A percentile compares a stretch with the other conserved stretches of the same genome.
phyloP scores from a whole-genome alignment of 2,797 vertebrate species.

The Cichlasoma orientale region DNA sequence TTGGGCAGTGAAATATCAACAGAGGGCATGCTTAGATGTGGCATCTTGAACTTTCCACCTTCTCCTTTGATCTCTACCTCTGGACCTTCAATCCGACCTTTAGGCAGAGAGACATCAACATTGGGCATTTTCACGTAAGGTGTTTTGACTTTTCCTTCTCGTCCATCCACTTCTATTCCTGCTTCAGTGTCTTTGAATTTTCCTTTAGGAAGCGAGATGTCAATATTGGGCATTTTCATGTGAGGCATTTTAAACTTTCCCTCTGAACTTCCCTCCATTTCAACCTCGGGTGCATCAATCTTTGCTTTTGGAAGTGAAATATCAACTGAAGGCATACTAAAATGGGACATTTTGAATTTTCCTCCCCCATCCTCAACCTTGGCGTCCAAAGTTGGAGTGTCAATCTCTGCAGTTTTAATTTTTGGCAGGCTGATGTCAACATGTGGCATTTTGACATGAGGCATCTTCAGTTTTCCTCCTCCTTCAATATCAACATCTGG shows the following conservation, averaged over 20 bases:
- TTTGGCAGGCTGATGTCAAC: slow-evolving; percentile 56
- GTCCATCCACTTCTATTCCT: slow-evolving; percentile 30
- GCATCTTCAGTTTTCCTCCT: slow-evolving; percentile 40
- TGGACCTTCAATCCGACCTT: slow-evolving; percentile 14
- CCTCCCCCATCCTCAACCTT: slow-evolving; percentile 33
- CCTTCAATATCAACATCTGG: slow-evolving; percentile 31
- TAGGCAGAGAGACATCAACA: slow-evolving; percentile 62
- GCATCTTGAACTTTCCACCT: slow-evolving; percentile 59
- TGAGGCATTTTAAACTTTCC: slow-evolving; percentile 61
- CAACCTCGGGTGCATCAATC: slow-evolving; percentile 23
- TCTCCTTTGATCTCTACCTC: slow-evolving; percentile 28
- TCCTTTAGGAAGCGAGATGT: slow-evolving; percentile 47
- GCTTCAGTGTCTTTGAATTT: slow-evolving; percentile 4
- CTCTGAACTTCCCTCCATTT: background rate
- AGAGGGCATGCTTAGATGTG: slow-evolving; percentile 35
- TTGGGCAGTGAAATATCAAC: slow-evolving; percentile 68
- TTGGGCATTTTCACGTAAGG: slow-evolving; percentile 48
- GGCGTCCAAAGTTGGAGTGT: background rate
- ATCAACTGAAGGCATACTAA: slow-evolving; percentile 59
- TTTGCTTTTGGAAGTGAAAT: slow-evolving; percentile 61
- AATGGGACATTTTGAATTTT: slow-evolving; percentile 49
- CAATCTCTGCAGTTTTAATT: background rate
- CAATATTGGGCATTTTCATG: slow-evolving; percentile 63
- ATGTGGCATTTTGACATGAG: slow-evolving; percentile 53
- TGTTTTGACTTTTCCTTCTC: slow-evolving; percentile 36